phyloP scores from a whole-genome alignment of 2,888 invertebrate species.

The Julus scanicus region DNA sequence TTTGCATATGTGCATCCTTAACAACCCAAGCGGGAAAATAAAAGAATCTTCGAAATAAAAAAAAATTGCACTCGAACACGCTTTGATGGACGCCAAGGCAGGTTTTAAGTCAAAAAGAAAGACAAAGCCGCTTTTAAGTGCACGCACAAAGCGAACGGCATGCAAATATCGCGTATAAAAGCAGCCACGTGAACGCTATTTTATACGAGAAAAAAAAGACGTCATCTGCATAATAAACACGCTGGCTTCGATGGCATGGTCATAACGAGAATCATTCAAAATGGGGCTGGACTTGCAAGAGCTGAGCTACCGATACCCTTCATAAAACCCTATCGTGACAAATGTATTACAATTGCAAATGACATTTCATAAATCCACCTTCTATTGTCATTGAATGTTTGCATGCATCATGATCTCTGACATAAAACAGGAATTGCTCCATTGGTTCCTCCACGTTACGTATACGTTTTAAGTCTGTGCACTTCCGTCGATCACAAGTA shows the following conservation, averaged over 20 bases:
- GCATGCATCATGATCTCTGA: constrained; percentile 1
- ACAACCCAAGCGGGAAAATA: neutral
- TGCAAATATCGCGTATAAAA: constrained; percentile 24
- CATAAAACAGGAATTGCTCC: neutral
- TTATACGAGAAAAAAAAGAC: neutral
- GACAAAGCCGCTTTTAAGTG: constrained; percentile 37
- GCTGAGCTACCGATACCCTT: neutral
- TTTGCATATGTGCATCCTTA: constrained; percentile 40
- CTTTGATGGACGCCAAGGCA: neutral
- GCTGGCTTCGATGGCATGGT: neutral
- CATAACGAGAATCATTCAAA: neutral
- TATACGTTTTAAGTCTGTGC: no score
- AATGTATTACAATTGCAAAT: constrained; percentile 24
- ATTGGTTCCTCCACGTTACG: no score
- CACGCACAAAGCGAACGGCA: constrained; percentile 7
- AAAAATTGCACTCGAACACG: neutral
- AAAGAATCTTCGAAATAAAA: neutral
- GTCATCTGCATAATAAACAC: constrained; percentile 37
- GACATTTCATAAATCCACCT: neutral
- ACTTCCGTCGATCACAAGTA: no score
- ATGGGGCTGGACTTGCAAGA: neutral
- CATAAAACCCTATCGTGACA: neutral
- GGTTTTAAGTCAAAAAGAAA: constrained; percentile 14
- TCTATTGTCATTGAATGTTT: neutral
- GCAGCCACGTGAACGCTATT: neutral